Conservation (phyloP, 2,888 invertebrate genomes). For the Folsomia manolachei region DNA sequence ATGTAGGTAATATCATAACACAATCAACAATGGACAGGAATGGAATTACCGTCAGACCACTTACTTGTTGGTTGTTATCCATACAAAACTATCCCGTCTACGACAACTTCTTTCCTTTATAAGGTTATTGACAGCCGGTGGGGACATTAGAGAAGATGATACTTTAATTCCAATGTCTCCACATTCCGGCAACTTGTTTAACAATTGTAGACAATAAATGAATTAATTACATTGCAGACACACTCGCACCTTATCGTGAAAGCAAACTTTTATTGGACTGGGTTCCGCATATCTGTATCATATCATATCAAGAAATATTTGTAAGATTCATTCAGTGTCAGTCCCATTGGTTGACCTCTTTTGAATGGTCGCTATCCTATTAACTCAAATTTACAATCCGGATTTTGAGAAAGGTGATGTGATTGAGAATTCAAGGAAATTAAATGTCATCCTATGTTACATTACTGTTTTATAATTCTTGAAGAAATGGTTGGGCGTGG, state of each 20-base stretch:
- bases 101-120: not conserved
- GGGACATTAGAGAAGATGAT: not conserved
- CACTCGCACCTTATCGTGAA: not conserved
- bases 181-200: slow-evolving; percentile 20
- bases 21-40: not conserved
- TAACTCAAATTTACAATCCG: no score
- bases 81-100: no score
- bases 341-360: no score
- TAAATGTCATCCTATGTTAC: no score
- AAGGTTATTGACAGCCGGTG: slow-evolving; percentile 18
- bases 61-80: not conserved
- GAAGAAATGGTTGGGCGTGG: not conserved
- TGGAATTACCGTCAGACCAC: not conserved
- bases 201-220: slow-evolving; percentile 15
- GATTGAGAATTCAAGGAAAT: not conserved
- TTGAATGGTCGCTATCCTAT: not conserved
- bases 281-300: no score
- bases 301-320: not conserved
- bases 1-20: not conserved
- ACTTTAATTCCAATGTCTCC: slow-evolving; percentile 14
- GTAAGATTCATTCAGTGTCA: not conserved
- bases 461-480: not conserved
- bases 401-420: not conserved
- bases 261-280: not conserved
- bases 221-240: slow-evolving; percentile 20